These are phyloP conservation scores for Heliopora coerulea DNA, from an alignment of 92 coral and sea anemone genomes.

Conservation along the genomic window DNA sequence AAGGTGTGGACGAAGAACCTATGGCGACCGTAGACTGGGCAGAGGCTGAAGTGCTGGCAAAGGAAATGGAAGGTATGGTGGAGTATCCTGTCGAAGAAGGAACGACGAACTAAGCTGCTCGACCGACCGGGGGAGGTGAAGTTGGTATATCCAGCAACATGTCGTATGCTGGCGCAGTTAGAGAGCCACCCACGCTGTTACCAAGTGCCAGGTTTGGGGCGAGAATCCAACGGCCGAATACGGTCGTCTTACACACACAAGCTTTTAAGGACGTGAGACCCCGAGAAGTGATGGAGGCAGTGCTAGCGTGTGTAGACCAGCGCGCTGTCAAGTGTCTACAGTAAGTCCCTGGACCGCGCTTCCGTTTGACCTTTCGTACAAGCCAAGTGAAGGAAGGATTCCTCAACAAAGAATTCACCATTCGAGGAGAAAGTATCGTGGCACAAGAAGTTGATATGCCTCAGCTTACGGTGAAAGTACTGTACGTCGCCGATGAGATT, in stretches of 20 bases:
- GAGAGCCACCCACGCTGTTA: too few relatives aligned
- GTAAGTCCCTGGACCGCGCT: not conserved
- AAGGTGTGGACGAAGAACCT: too few relatives aligned
- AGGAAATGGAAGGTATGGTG: too few relatives aligned
- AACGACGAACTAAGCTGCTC: too few relatives aligned
- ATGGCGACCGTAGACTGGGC: too few relatives aligned
- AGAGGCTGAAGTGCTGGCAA: too few relatives aligned
- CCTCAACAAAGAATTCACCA: not conserved
- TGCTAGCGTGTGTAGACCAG: not conserved
- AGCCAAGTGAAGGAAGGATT: not conserved
- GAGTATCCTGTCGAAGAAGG: too few relatives aligned
- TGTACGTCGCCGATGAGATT: not conserved
- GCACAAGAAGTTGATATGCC: constrained; percentile 5
- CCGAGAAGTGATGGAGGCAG: not conserved
- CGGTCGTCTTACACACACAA: not conserved
- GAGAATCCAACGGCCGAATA: not conserved
- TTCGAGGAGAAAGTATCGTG: constrained; percentile 5
- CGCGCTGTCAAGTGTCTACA: not conserved
- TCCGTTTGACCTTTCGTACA: not conserved
- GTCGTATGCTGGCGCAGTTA: too few relatives aligned
- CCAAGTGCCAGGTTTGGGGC: not conserved
- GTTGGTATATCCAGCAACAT: too few relatives aligned
- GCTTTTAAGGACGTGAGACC: not conserved
- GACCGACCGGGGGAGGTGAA: too few relatives aligned
- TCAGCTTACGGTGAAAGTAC: not conserved